Conservation (phyloP, 1,140 invertebrate species). For the Phortica variegata region DNA sequence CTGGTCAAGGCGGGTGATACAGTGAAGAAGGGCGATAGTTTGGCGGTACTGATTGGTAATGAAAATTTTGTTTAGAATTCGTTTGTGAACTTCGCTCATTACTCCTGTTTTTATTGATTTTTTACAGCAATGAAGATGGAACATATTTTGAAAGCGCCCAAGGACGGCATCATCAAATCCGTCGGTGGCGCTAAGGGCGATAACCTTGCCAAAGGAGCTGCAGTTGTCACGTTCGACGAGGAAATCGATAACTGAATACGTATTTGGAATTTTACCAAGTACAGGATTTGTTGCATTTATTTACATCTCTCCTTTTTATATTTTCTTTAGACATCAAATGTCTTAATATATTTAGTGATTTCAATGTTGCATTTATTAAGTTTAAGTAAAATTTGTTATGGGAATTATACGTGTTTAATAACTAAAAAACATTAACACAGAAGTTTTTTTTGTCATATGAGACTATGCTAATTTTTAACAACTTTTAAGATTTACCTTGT, state of each 20-base stretch:
- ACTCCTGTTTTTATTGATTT: too few species aligned
- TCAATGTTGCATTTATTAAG: conserved; percentile 41
- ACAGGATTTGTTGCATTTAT: conserved; percentile 38
- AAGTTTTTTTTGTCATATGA: too few species aligned
- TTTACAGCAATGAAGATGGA: conserved; percentile 98
- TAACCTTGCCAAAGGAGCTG: conserved; percentile 76
- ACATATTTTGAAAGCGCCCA: conserved; percentile 82
- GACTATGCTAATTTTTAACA: too few species aligned
- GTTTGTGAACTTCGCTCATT: background rate
- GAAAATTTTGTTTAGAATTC: background rate
- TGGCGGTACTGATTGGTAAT: conserved; percentile 72
- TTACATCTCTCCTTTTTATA: conserved; percentile 12
- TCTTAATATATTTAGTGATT: conserved; percentile 10
- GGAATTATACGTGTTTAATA: too few species aligned
- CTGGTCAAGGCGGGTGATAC: conserved; percentile 75
- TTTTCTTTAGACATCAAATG: too few species aligned
- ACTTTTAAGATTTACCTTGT: too few species aligned
- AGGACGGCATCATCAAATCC: conserved; percentile 73
- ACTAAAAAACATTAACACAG: too few species aligned
- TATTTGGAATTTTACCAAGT: conserved; percentile 2
- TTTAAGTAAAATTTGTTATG: too few species aligned
- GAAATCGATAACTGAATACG: conserved; percentile 21
- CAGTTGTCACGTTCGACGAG: conserved; percentile 61
- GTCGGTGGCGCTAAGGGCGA: conserved; percentile 76
- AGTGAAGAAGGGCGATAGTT: conserved; percentile 74